phyloP scores from a whole-genome alignment of 2,113 vertebrate genomes.

The Taxidea taxus region DNA sequence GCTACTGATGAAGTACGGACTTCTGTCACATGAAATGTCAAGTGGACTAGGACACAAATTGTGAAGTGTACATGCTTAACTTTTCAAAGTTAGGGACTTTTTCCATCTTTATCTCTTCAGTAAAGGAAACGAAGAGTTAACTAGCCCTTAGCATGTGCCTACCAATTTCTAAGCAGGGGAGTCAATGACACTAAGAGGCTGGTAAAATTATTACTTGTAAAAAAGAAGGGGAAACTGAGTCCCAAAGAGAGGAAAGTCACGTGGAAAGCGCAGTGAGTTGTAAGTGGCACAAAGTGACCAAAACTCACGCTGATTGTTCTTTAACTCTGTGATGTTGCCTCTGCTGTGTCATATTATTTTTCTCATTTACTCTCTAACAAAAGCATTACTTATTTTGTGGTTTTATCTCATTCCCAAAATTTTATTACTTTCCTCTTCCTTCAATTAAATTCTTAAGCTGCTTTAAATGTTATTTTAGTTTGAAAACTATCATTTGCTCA shows the following conservation, averaged over 20 bases:
- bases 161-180: neutral
- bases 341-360: neutral
- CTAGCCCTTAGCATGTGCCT: neutral
- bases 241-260: neutral
- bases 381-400: neutral
- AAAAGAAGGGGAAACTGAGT: neutral
- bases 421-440: neutral
- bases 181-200: neutral
- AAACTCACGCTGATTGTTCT: neutral
- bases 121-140: neutral
- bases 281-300: neutral
- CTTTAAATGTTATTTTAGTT: neutral
- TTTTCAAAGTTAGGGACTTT: neutral
- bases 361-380: neutral
- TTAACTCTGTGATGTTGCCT: accelerated
- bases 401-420: neutral
- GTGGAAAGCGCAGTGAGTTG: too few relatives aligned
- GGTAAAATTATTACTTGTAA: neutral
- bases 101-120: neutral
- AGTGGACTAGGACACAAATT: neutral
- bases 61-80: neutral
- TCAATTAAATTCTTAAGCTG: neutral
- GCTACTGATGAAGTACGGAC: neutral
- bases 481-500: neutral
- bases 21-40: neutral